phyloP scores from a whole-genome alignment of 2,113 vertebrate genomes.

The Bostrychus sinensis region DNA sequence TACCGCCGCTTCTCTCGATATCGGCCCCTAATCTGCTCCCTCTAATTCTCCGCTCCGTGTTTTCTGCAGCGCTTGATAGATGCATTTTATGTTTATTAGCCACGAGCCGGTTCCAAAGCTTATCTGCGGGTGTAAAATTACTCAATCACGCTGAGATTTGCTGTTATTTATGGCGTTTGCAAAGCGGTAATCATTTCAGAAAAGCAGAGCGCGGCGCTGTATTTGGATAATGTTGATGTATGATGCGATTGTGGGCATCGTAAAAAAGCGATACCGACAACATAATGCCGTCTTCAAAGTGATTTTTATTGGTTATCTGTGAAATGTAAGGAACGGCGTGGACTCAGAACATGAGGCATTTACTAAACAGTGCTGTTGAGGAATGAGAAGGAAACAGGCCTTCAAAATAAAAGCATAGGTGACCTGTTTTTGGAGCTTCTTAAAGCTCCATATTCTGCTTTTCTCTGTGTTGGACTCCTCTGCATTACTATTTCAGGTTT shows the following conservation, averaged over 20 bases:
- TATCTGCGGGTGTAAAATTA: constrained; percentile 8
- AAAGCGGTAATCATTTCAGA: constrained; percentile 5
- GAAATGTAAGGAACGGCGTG: not conserved
- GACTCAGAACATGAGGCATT: not conserved
- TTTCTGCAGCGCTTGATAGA: not conserved
- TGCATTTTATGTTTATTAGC: constrained; percentile 11
- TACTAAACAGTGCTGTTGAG: not conserved
- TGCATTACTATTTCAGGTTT: too few relatives aligned
- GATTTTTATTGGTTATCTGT: constrained; percentile 13
- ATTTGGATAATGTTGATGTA: constrained; percentile 13
- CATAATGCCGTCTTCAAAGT: constrained; percentile 6
- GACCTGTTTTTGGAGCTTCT: not conserved
- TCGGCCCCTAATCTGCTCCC: not conserved
- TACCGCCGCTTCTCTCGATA: not conserved
- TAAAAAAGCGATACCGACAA: constrained; percentile 7
- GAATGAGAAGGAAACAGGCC: not conserved
- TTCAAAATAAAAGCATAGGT: not conserved
- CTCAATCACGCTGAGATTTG: constrained; percentile 8
- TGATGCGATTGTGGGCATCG: constrained; percentile 7
- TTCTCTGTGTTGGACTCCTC: too few relatives aligned
- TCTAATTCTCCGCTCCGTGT: constrained; percentile 3
- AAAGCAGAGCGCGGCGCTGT: not conserved
- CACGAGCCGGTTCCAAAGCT: not conserved
- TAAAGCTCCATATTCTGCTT: too few relatives aligned
- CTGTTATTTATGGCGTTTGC: not conserved